A percentile compares a stretch with the other conserved stretches of the same genome.
phyloP scores from a whole-genome alignment of 2,888 invertebrate species.

The Girardia tigrina region DNA sequence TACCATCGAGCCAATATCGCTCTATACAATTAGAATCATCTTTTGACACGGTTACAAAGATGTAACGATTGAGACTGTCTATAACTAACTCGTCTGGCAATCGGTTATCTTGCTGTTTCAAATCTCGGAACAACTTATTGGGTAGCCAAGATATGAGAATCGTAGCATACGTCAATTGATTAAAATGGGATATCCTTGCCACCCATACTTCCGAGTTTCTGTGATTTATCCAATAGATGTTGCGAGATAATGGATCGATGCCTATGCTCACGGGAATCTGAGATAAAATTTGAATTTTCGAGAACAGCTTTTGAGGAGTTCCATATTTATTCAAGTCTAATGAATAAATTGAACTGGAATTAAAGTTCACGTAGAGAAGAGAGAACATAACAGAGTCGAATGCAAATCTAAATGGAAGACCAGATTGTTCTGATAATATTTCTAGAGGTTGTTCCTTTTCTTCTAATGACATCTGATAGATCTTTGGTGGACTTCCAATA shows the following conservation, averaged over 20 bases:
- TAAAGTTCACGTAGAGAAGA: neutral
- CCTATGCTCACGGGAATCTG: neutral
- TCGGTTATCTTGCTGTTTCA: neutral
- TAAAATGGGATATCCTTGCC: neutral
- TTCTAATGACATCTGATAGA: slow-evolving; percentile 1
- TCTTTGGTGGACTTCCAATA: neutral
- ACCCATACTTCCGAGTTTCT: slow-evolving; percentile 2
- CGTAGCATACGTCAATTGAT: neutral
- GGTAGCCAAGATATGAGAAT: neutral
- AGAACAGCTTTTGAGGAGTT: neutral
- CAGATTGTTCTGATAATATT: neutral
- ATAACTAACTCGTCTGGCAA: neutral
- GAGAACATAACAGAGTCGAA: neutral
- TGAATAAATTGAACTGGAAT: neutral
- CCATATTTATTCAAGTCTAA: neutral
- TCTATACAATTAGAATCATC: neutral
- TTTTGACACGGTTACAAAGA: neutral
- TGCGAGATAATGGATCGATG: neutral
- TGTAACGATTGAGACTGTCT: neutral
- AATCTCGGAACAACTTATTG: neutral
- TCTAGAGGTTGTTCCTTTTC: neutral
- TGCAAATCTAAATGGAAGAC: neutral
- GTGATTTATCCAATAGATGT: slow-evolving; percentile 15
- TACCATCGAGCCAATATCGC: neutral
- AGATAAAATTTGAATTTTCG: neutral